These are phyloP conservation scores for zebrafish (Danio rerio) DNA, from an alignment of 2,113 vertebrate species.

Conservation along the genomic window DNA sequence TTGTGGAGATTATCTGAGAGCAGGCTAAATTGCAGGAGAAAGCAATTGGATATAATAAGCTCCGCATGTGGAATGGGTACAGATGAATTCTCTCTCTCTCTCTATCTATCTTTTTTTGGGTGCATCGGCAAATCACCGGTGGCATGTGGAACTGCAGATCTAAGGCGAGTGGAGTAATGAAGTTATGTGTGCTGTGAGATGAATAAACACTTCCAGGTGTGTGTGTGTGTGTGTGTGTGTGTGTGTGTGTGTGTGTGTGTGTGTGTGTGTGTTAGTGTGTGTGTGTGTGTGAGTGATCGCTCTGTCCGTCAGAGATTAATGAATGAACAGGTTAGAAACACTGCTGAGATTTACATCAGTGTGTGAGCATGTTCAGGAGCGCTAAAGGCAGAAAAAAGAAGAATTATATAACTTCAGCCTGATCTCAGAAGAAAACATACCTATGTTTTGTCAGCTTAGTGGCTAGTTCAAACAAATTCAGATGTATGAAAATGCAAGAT, in stretches of 20 bases:
- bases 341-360: slow-evolving; percentile 47
- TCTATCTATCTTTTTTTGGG: slow-evolving; percentile 5
- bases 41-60: slow-evolving; percentile 69
- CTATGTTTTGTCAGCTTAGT: too few species aligned
- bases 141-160: slow-evolving; percentile 51
- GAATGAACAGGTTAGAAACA: slow-evolving; percentile 70
- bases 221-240: not conserved
- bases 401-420: not conserved
- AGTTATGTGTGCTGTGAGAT: slow-evolving; percentile 68
- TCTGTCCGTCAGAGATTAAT: slow-evolving; percentile 71
- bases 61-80: slow-evolving; percentile 68
- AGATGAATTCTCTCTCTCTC: slow-evolving; percentile 53
- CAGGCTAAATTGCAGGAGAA: slow-evolving; percentile 65
- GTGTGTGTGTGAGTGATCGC: slow-evolving; percentile 9
- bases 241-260: too few species aligned
- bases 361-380: slow-evolving; percentile 31
- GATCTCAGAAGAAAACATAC: too few species aligned
- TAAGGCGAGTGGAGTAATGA: slow-evolving; percentile 63
- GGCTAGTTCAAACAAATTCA: too few species aligned
- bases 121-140: slow-evolving; percentile 60
- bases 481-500: too few species aligned
- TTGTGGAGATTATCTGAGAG: slow-evolving; percentile 67
- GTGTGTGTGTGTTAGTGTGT: too few species aligned
- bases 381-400: not conserved
- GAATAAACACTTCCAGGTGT: slow-evolving; percentile 74